A percentile compares a stretch with the other conserved stretches of the same genome.
These are phyloP conservation scores for Borostomias antarcticus DNA, from an alignment of 2,797 vertebrate genomes.

Conservation along the genomic window DNA sequence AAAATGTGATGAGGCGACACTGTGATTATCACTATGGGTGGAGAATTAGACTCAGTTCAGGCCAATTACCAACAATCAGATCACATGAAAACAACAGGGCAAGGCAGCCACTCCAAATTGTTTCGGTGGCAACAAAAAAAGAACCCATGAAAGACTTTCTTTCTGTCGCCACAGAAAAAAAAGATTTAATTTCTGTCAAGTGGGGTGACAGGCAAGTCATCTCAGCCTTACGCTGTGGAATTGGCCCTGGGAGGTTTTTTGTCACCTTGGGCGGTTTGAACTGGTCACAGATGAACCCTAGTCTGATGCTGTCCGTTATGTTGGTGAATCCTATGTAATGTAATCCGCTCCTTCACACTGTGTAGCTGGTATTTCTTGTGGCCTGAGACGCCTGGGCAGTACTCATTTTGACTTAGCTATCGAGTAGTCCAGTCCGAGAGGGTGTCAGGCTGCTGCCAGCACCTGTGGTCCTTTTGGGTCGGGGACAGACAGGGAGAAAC, in stretches of 20 bases:
- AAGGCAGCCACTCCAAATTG: constrained; percentile 13
- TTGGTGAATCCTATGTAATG: neutral
- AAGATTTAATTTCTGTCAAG: neutral
- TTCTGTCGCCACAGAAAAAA: constrained; percentile 1
- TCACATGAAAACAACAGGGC: constrained; percentile 76
- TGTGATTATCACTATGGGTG: constrained; percentile 79
- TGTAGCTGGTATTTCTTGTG: neutral
- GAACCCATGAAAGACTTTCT: constrained; percentile 21
- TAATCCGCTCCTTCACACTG: neutral
- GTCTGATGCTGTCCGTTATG: neutral
- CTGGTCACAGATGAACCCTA: neutral
- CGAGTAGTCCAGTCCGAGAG: neutral
- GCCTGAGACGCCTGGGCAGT: neutral
- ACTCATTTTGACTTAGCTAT: neutral
- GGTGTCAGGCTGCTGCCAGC: neutral
- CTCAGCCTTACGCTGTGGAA: constrained; percentile 6
- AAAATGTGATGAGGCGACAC: constrained; percentile 64
- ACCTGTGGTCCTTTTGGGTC: neutral
- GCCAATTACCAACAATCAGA: constrained; percentile 83
- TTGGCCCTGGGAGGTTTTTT: neutral
- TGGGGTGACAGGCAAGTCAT: neutral
- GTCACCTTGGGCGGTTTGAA: neutral
- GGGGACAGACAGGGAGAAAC: neutral
- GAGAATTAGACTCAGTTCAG: constrained; percentile 85
- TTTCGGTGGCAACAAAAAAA: neutral